A percentile compares a stretch with the other conserved stretches of the same genome.
Conservation (phyloP, 2,888 invertebrate genomes). For the Nephrotoma appendiculata region DNA sequence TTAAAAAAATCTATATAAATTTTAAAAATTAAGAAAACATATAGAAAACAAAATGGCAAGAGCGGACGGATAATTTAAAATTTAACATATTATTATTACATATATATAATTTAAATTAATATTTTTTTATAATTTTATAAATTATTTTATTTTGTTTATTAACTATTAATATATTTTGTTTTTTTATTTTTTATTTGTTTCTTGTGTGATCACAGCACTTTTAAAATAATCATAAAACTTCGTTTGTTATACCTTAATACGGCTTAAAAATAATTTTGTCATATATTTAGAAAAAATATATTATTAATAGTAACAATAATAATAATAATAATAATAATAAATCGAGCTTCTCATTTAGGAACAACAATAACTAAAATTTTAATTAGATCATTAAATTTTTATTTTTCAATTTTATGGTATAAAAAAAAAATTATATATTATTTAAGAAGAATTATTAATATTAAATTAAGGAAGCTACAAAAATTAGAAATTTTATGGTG, state of each 20-base stretch:
- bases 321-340: not conserved
- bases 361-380: not conserved
- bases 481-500: not conserved
- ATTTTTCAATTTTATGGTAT: not conserved
- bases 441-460: not conserved
- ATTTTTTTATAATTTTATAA: not conserved
- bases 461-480: not conserved
- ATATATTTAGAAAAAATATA: not conserved
- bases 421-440: not conserved
- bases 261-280: not conserved
- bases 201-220: conserved; percentile 4
- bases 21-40: not conserved
- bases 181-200: not conserved
- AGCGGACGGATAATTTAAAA: conserved; percentile 3
- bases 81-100: not conserved
- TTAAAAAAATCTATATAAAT: not conserved
- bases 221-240: not conserved
- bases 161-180: not conserved
- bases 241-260: not conserved
- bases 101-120: not conserved
- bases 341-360: conserved; percentile 4
- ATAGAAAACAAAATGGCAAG: conserved; percentile 4
- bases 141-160: not conserved
- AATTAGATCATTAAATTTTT: not conserved
- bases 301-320: not conserved